Conservation (phyloP, 1,140 invertebrate species). For the Dryas iulia region DNA sequence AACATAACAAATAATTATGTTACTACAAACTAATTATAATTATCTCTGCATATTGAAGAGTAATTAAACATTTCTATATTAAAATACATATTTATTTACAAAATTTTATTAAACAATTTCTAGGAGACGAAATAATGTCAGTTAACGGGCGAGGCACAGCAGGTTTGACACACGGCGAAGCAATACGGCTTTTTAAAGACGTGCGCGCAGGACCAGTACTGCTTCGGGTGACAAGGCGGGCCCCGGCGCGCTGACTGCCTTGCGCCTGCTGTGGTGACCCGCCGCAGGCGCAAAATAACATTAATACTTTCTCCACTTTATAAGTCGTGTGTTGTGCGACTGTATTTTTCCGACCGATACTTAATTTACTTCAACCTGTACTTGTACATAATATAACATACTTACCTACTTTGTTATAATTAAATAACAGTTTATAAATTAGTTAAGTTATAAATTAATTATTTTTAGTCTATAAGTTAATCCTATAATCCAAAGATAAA, state of each 20-base stretch:
- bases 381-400: not conserved
- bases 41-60: too few species aligned
- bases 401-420: not conserved
- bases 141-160: conserved; percentile 87
- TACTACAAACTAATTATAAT: too few species aligned
- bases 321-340: conserved; percentile 32
- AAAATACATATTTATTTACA: too few species aligned
- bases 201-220: conserved; percentile 87
- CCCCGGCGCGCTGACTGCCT: conserved; percentile 66
- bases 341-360: not conserved
- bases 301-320: conserved; percentile 55
- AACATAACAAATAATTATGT: too few species aligned
- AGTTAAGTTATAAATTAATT: not conserved
- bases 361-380: not conserved
- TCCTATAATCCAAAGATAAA: not conserved
- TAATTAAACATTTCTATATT: too few species aligned
- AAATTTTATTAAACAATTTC: conserved; percentile 24
- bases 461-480: not conserved
- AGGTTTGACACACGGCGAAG: conserved; percentile 89
- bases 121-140: conserved; percentile 90
- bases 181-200: conserved; percentile 88
- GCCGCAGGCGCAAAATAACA: conserved; percentile 58
- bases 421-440: too few species aligned
- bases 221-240: conserved; percentile 83
- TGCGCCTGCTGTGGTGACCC: conserved; percentile 69